A percentile compares a stretch with the other conserved stretches of the same genome.
phyloP scores from a whole-genome alignment of 2,113 vertebrate genomes.

The Alouatta palliata region DNA sequence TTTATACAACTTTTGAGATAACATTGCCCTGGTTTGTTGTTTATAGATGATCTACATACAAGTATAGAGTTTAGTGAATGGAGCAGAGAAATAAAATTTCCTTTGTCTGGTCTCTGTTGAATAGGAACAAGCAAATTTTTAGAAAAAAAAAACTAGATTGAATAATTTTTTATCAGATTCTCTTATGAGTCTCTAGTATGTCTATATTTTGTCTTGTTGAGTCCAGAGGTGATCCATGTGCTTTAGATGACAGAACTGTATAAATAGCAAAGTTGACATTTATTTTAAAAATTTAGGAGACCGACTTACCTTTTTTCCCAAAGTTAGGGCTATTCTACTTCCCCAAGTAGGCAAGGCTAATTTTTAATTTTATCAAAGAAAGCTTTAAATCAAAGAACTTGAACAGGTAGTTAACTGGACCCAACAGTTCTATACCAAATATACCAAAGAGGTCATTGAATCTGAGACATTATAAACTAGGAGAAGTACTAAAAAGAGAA shows the following conservation, averaged over 20 bases:
- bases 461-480: not conserved
- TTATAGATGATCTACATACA: not conserved
- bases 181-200: not conserved
- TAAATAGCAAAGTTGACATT: not conserved
- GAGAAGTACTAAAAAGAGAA: conserved; percentile 34
- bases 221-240: not conserved
- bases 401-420: not conserved
- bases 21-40: not conserved
- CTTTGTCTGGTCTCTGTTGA: not conserved
- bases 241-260: conserved; percentile 3
- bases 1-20: conserved; percentile 10
- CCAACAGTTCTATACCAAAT: not conserved
- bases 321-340: not conserved
- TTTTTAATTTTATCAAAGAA: conserved; percentile 17
- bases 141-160: not conserved
- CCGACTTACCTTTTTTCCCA: conserved; percentile 11
- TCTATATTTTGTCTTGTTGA: not conserved
- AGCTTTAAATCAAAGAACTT: conserved; percentile 42
- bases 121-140: not conserved
- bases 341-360: not conserved
- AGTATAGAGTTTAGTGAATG: not conserved
- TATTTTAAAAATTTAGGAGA: not conserved
- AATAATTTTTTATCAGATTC: not conserved
- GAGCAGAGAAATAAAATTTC: not conserved
- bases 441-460: not conserved